These are phyloP conservation scores for Drosophila limbata DNA, from an alignment of 2,888 invertebrate genomes.

Conservation along the genomic window DNA sequence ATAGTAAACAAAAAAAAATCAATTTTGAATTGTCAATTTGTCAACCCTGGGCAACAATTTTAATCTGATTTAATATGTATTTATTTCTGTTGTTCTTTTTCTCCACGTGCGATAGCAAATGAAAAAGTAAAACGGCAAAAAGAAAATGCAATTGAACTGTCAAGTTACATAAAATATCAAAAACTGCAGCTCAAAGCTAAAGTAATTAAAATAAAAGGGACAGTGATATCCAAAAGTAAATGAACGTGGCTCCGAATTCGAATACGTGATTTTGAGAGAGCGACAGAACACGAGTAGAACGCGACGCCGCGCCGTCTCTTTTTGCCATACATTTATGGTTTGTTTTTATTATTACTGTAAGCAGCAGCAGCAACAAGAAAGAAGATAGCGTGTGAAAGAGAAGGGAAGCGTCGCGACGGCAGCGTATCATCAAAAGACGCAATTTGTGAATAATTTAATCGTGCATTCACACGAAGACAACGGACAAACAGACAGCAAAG, in stretches of 20 bases:
- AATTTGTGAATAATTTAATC: constrained; percentile 79
- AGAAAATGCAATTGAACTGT: constrained; percentile 15
- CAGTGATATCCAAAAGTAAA: constrained; percentile 22
- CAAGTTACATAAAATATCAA: constrained; percentile 12
- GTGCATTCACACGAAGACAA: constrained; percentile 70
- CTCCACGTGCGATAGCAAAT: constrained; percentile 51
- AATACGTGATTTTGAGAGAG: constrained; percentile 15
- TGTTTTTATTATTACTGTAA: constrained; percentile 45
- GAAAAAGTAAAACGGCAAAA: constrained; percentile 13
- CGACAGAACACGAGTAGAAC: constrained; percentile 7
- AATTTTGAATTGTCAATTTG: constrained; percentile 6
- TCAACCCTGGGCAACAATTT: constrained; percentile 52
- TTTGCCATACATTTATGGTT: constrained; percentile 43
- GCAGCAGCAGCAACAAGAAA: constrained; percentile 9
- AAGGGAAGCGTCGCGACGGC: constrained; percentile 18
- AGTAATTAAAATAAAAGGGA: constrained; percentile 6
- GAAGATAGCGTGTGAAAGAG: constrained; percentile 11
- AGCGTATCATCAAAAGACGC: constrained; percentile 63
- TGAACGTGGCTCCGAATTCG: constrained; percentile 7
- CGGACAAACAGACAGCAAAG: constrained; percentile 13
- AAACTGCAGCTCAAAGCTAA: constrained; percentile 33
- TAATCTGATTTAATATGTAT: constrained; percentile 28
- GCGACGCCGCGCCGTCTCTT: constrained; percentile 29
- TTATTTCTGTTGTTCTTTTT: constrained; percentile 73
- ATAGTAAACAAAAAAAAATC: not conserved